Conservation (phyloP, 2,888 invertebrate genomes). For the Tetanocera ferruginea region DNA sequence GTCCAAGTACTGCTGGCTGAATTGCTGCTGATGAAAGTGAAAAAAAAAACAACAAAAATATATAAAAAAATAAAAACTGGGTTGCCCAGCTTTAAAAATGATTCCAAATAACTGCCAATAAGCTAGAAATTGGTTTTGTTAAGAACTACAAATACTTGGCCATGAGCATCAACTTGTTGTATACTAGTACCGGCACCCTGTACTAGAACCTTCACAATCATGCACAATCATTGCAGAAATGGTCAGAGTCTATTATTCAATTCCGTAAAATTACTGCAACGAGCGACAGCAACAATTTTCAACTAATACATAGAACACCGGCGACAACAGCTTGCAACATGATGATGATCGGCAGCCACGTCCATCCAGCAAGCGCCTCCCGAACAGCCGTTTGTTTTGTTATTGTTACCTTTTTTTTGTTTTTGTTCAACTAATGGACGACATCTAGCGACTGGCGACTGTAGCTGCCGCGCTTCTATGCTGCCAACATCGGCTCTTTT, state of each 20-base stretch:
- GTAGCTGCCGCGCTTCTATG: background rate
- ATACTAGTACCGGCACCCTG: background rate
- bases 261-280: conserved; percentile 45
- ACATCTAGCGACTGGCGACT: conserved; percentile 18
- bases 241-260: conserved; percentile 51
- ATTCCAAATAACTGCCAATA: too few relatives aligned
- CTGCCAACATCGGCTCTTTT: background rate
- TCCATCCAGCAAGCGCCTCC: background rate
- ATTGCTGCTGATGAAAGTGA: background rate
- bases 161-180: background rate
- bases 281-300: conserved; percentile 1
- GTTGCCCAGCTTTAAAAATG: background rate
- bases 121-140: background rate
- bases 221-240: background rate
- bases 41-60: background rate
- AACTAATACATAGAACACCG: background rate
- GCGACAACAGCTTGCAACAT: background rate
- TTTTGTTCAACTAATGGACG: background rate
- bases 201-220: background rate
- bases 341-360: background rate
- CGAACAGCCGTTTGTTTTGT: background rate
- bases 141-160: background rate
- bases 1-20: background rate
- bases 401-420: too few relatives aligned
- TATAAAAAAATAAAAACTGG: background rate